A percentile compares a stretch with the other conserved stretches of the same genome.
These are phyloP conservation scores for Phodopus roborovskii DNA, from an alignment of 2,113 vertebrate species.

Conservation along the genomic window DNA sequence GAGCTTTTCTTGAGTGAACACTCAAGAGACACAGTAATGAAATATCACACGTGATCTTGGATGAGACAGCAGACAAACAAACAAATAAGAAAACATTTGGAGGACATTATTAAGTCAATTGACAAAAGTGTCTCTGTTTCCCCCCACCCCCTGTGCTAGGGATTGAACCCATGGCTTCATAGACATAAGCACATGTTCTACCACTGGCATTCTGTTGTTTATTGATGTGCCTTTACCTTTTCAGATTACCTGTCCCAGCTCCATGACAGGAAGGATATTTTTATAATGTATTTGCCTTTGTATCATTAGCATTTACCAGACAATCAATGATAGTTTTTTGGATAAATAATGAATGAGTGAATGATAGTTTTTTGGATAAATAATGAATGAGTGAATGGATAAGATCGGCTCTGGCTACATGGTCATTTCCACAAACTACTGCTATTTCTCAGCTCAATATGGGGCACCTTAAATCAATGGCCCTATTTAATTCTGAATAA, in stretches of 20 bases:
- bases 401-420: not conserved
- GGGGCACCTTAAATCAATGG: not conserved
- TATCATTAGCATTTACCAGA: conserved; percentile 30
- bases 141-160: not conserved
- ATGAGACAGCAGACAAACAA: not conserved
- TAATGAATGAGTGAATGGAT: not conserved
- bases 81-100: not conserved
- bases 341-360: not conserved
- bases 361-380: not conserved
- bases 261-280: not conserved
- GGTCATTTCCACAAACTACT: not conserved
- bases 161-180: not conserved
- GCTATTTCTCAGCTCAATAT: not conserved
- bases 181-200: no score
- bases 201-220: not conserved
- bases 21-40: not conserved
- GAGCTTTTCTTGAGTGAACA: not conserved
- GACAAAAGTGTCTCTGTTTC: not conserved
- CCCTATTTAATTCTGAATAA: conserved; percentile 4
- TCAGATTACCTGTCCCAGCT: not conserved
- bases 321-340: not conserved
- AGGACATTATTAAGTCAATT: conserved; percentile 2
- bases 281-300: not conserved
- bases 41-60: not conserved
- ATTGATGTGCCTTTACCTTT: not conserved